These are phyloP conservation scores for Epizoanthus stellaris DNA, from an alignment of 92 coral and sea anemone genomes.

Conservation along the genomic window DNA sequence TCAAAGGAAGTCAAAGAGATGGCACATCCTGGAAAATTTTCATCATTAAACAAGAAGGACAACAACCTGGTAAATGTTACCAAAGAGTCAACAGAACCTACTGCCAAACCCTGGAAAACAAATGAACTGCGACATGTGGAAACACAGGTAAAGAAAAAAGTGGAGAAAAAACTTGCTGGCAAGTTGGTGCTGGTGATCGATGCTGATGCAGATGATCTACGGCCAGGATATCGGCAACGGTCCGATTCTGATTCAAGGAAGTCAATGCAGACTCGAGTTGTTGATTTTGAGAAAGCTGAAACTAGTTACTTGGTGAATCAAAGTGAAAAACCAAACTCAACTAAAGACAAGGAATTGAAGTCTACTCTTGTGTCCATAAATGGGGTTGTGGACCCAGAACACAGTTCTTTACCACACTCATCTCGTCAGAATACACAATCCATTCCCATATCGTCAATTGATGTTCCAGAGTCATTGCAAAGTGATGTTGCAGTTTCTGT, in stretches of 20 bases:
- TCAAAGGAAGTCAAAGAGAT: constrained; percentile 13
- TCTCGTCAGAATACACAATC: neutral
- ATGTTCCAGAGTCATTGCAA: neutral
- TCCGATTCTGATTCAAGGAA: neutral
- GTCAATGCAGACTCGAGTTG: constrained; percentile 12
- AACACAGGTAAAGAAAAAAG: constrained; percentile 18
- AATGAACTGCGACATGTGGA: constrained; percentile 44
- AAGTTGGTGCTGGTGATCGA: constrained; percentile 58
- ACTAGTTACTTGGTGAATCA: neutral
- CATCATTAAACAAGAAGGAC: constrained; percentile 22
- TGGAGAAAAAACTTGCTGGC: constrained; percentile 56
- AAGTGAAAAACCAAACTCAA: neutral
- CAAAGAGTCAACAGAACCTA: neutral
- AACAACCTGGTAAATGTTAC: constrained; percentile 1
- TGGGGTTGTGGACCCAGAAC: neutral
- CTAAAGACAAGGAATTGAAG: neutral
- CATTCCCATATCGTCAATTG: constrained; percentile 16
- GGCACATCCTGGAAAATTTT: neutral
- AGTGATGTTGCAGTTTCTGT: constrained; percentile 83
- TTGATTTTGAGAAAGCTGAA: constrained; percentile 15
- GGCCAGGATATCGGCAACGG: neutral
- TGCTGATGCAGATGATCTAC: constrained; percentile 27
- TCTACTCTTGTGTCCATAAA: constrained; percentile 5
- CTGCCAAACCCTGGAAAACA: neutral
- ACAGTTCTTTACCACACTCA: neutral